Evolutionary conservation across 2,797 vertebrate species (phyloP).

Genomic region (Nannoperca australis): DNA sequence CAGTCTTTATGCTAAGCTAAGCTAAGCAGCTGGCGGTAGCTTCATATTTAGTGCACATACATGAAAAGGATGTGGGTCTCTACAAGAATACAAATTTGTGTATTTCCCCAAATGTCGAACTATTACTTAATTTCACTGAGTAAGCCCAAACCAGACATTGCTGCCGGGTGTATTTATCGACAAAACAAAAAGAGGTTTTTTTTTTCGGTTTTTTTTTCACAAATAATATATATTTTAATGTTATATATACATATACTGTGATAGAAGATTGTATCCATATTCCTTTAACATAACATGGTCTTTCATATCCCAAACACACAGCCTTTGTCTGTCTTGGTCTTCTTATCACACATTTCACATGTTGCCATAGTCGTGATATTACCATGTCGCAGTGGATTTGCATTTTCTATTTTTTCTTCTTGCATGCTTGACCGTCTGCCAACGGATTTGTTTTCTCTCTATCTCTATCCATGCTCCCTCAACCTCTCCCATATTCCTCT

Average conservation of each 20-base stretch:
- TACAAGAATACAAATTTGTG: no score
- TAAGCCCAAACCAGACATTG: neutral
- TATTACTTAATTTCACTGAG: neutral
- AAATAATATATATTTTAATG: neutral
- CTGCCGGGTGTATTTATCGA: neutral
- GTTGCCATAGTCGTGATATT: neutral
- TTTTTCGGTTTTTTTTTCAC: neutral
- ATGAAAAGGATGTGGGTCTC: neutral
- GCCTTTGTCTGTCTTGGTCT: neutral
- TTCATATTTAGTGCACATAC: neutral
- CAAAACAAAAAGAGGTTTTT: no score
- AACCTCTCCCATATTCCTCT: neutral
- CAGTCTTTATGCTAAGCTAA: neutral
- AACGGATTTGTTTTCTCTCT: constrained; percentile 4
- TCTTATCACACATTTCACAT: neutral
- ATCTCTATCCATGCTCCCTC: neutral
- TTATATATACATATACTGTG: neutral
- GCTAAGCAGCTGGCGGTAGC: neutral
- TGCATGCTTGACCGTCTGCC: constrained; percentile 9
- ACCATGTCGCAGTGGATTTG: neutral
- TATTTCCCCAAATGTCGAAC: neutral
- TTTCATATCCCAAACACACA: neutral
- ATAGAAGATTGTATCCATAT: neutral
- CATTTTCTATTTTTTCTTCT: neutral
- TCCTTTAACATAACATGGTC: neutral